Base-by-base conservation (phyloP, 2,888 invertebrate species). In the Orthosia incerta region DNA sequence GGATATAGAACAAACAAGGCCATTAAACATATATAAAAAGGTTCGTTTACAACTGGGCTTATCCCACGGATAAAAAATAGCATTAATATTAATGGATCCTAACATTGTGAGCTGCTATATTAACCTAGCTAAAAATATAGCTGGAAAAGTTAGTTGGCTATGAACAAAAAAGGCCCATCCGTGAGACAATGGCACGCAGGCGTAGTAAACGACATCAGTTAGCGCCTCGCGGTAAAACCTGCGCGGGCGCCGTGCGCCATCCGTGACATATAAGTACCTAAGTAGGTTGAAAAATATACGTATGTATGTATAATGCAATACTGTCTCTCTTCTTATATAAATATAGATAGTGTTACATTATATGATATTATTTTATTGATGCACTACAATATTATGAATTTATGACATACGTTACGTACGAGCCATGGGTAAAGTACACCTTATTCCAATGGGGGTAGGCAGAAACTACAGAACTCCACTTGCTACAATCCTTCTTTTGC, bases 141-240 rank as follows among this genome's bases (percentile, higher is more conserved):
- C 9, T 39, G 39, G 12, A 45, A 4, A 66, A 26, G 0, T 0
- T 11, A 45, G 20, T 12, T 4, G 13, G 13, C 4, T 61, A 13
- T 62, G 23, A n/a, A 67, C 1, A 31, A 62, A 60, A 39, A 23
- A 31, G 20, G 18, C 13, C 48, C 15, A 15, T 45, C 46, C 31
- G 62, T 63, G 70, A 48, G 57, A 56, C 50, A 20, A 53, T 39
- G 26, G 7, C 65, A 64, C 71, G 61, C 59, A 51, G 26, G 26
- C 66, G 46, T 26, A 20, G n/a, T 26, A 15, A 31, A 39, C 62
- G 15, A 57, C 61, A 67, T 60, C 12, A 45, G 26, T 26, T 46
- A 48, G 53, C n/a, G 23, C 55, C 50, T 13, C 31, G 60, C 12
- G 74, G 82, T 61, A 80, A 80, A 82, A 53, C 78, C 78, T 13